Evolutionary conservation across 2,888 invertebrate genomes (phyloP).

Genomic region (Hesperia comma): DNA sequence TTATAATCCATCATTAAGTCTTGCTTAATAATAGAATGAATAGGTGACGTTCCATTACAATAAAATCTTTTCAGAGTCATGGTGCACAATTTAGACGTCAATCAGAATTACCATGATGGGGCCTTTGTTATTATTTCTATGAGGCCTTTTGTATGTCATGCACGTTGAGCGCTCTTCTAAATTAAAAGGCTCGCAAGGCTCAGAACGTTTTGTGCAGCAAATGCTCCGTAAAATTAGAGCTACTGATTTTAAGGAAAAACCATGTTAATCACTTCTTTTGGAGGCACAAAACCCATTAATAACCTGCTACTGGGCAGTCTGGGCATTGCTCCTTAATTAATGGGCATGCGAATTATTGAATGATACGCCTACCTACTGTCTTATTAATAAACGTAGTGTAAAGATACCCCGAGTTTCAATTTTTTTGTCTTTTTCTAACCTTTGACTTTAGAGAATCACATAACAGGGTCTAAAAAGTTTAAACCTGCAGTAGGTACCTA

Average conservation of each 20-base stretch:
- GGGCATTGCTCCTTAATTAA: not conserved
- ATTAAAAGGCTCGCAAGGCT: conserved; percentile 34
- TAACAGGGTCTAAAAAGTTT: too few species aligned
- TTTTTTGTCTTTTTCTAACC: too few species aligned
- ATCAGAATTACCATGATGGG: conserved; percentile 59
- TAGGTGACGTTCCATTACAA: conserved; percentile 56
- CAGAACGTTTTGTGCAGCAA: conserved; percentile 54
- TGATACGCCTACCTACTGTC: not conserved
- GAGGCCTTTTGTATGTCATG: conserved; percentile 55
- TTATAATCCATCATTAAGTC: conserved; percentile 49
- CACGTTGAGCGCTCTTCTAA: conserved; percentile 52
- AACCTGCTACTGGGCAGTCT: not conserved
- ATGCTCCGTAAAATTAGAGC: conserved; percentile 70
- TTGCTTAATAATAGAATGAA: conserved; percentile 50
- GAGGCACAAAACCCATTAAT: not conserved
- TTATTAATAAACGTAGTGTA: too few species aligned
- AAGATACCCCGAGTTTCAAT: too few species aligned
- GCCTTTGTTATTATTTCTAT: conserved; percentile 60
- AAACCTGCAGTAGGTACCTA: too few species aligned
- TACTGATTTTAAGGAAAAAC: conserved; percentile 47
- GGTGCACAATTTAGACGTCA: conserved; percentile 67
- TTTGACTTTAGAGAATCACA: too few species aligned
- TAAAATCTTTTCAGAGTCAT: conserved; percentile 55
- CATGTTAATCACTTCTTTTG: not conserved
- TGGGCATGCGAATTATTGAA: not conserved